Conservation (phyloP, 2,888 invertebrate genomes). For the Caenorhabditis sulstoni region DNA sequence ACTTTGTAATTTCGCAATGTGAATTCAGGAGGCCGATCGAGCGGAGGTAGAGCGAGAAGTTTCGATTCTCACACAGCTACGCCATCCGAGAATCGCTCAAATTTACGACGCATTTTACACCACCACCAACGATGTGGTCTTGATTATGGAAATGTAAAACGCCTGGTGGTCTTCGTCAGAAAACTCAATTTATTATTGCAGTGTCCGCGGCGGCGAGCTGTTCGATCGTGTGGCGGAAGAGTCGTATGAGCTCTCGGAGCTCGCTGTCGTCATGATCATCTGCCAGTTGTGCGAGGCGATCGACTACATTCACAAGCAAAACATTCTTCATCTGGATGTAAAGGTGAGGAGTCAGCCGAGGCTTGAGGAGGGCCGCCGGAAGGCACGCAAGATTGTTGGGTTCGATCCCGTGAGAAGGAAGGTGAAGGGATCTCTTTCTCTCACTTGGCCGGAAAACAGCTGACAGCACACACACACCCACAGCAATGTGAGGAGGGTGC, state of each 20-base stretch:
- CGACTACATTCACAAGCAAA: constrained; percentile 95
- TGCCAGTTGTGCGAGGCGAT: constrained; percentile 95
- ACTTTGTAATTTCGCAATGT: neutral
- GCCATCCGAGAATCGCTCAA: constrained; percentile 95
- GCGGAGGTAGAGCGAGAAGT: constrained; percentile 83
- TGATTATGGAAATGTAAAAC: constrained; percentile 97
- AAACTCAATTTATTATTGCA: constrained; percentile 82
- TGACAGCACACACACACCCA: constrained; percentile 43
- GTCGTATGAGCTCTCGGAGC: constrained; percentile 96
- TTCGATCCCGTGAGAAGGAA: constrained; percentile 5
- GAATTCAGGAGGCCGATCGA: constrained; percentile 73
- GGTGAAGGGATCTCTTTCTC: neutral
- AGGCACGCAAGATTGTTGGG: neutral
- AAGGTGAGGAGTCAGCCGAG: constrained; percentile 88
- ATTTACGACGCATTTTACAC: constrained; percentile 96
- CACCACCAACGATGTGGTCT: constrained; percentile 90
- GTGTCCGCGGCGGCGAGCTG: constrained; percentile 97
- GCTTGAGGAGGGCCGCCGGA: no score
- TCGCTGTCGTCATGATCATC: constrained; percentile 95
- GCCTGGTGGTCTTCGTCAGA: neutral
- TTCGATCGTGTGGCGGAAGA: constrained; percentile 99
- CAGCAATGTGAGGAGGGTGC: neutral
- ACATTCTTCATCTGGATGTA: constrained; percentile 96
- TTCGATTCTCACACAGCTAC: constrained; percentile 94
- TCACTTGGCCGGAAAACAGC: constrained; percentile 48